Evolutionary conservation across 2,113 vertebrate genomes (phyloP).

Genomic region (Caranx ignobilis): DNA sequence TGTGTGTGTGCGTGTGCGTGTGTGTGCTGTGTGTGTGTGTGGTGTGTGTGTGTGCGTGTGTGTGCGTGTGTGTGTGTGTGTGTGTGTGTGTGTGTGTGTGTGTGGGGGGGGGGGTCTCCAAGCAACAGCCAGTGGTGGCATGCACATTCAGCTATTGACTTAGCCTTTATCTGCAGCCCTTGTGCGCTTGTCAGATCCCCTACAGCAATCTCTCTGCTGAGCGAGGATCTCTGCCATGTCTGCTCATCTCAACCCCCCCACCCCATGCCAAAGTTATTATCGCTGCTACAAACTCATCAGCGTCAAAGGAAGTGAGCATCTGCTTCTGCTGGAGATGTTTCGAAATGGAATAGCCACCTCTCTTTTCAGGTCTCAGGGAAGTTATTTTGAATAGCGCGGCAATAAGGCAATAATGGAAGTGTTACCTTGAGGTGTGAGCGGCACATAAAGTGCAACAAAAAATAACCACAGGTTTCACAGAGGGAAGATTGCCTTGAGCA

Average conservation of each 20-base stretch:
- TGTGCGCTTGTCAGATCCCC: constrained; percentile 62
- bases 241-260: constrained; percentile 43
- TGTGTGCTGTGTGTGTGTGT: too few species aligned
- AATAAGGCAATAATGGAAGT: constrained; percentile 28
- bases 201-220: constrained; percentile 24
- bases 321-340: constrained; percentile 14
- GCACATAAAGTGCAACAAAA: constrained; percentile 14
- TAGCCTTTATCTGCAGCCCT: constrained; percentile 56
- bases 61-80: background rate
- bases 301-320: constrained; percentile 33
- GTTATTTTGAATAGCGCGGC: constrained; percentile 7
- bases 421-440: constrained; percentile 38
- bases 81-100: too few species aligned
- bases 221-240: constrained; percentile 27
- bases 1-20: background rate
- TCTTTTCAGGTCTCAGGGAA: constrained; percentile 38
- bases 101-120: constrained; percentile 60
- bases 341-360: constrained; percentile 1
- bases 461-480: background rate
- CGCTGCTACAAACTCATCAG: constrained; percentile 12
- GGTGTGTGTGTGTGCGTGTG: background rate
- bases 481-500: constrained; percentile 14
- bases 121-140: constrained; percentile 71
- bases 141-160: constrained; percentile 71
- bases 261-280: constrained; percentile 43